A percentile compares a stretch with the other conserved stretches of the same genome.
phyloP scores from a whole-genome alignment of 2,113 vertebrate genomes.

The Prionailurus viverrinus region DNA sequence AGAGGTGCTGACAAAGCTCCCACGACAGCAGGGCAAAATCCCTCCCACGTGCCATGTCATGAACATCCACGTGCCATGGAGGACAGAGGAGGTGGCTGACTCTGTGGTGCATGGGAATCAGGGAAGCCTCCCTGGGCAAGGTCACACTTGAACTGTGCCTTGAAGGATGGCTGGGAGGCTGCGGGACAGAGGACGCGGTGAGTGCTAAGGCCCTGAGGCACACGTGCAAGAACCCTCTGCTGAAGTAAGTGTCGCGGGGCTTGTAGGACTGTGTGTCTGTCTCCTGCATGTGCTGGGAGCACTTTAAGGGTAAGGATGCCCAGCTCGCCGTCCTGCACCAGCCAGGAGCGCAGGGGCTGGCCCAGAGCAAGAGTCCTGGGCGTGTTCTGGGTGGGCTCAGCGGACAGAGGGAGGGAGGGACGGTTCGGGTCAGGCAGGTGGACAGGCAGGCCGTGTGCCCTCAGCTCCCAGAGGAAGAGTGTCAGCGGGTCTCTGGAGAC shows the following conservation, averaged over 20 bases:
- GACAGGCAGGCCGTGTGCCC: accelerated
- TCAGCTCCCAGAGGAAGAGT: accelerated
- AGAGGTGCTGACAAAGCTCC: background rate
- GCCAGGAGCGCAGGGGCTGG: accelerated
- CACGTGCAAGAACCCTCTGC: accelerated
- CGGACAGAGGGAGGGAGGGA: background rate
- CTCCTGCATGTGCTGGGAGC: accelerated
- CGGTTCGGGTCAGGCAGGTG: background rate
- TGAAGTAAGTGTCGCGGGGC: accelerated
- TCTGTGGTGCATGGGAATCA: background rate
- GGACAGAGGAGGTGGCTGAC: background rate
- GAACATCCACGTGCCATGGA: accelerated
- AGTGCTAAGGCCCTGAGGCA: background rate
- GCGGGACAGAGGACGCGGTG: accelerated
- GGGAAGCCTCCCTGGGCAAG: background rate
- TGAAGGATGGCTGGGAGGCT: background rate
- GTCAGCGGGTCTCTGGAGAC: accelerated
- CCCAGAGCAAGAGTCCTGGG: background rate
- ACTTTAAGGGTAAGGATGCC: accelerated
- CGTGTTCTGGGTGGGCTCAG: accelerated
- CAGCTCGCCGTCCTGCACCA: accelerated
- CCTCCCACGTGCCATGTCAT: accelerated
- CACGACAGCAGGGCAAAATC: accelerated
- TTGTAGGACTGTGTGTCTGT: background rate
- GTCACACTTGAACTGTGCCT: background rate